phyloP scores from a whole-genome alignment of 2,113 vertebrate species.

The Cyprinodon brontotheroides region DNA sequence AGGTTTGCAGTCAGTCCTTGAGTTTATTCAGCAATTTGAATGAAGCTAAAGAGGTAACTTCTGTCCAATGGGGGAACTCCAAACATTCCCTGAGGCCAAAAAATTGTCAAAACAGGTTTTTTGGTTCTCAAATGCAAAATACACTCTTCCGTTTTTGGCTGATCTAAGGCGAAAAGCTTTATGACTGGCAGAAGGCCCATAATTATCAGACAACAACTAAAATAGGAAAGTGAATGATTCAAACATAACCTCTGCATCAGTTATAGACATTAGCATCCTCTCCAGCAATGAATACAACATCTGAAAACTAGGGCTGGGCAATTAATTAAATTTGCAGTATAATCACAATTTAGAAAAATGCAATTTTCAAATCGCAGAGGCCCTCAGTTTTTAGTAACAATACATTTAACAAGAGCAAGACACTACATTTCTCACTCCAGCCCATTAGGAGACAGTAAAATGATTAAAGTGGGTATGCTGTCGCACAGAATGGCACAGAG shows the following conservation, averaged over 20 bases:
- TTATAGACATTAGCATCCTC: background rate
- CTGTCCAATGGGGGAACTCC: conserved; percentile 27
- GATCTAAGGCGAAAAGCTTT: background rate
- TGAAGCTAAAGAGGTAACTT: conserved; percentile 4
- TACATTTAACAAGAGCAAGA: no score
- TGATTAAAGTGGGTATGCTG: no score
- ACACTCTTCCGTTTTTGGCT: background rate
- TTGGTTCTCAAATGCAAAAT: background rate
- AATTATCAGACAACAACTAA: background rate
- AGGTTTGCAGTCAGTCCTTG: conserved; percentile 14
- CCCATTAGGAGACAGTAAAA: no score
- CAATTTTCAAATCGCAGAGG: no score
- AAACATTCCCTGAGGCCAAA: conserved; percentile 12
- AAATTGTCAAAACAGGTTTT: conserved; percentile 4
- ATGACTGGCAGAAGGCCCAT: background rate
- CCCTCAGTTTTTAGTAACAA: no score
- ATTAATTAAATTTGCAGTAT: no score
- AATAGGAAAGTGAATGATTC: background rate
- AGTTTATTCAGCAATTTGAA: conserved; percentile 15
- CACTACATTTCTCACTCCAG: no score
- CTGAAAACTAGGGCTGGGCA: no score
- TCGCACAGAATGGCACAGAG: no score
- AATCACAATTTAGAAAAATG: no score
- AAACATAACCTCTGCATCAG: background rate
- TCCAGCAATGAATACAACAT: background rate